Evolutionary conservation across 2,113 vertebrate genomes (phyloP), one percentile per base, ranked within the genome.

Genomic region (Eudyptes chrysolophus): DNA sequence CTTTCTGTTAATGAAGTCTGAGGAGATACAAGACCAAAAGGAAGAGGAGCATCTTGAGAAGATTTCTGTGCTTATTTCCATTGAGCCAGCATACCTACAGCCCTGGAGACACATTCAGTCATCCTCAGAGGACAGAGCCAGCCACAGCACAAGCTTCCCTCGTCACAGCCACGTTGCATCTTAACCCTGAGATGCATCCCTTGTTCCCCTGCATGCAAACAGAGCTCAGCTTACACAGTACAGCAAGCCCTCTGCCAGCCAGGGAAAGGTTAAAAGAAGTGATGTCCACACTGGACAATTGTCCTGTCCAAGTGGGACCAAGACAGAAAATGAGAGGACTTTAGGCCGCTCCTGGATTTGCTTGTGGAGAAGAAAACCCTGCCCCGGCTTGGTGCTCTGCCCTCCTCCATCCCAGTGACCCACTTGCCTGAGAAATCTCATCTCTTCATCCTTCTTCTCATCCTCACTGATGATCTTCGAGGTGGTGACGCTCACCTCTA

Each of bases 401-500:
- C 5, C 25, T 79, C 22, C 29, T 55, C 38, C n/a, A 21, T 10
- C 83, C 44, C 40, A 17, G 12, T 9, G 51, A n/a, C 4, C 17
- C 84, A 85, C 98, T 97, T 98, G 98, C 99, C 99, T 99, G 97
- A 99, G 98, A 72, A 99, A 99, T 71, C 99, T 97, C 99, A 99
- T 99, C 97, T 99, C 99, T 90, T 99, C 99, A 19, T 99, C 99
- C 90, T 99, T 99, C 98, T 99, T 99, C 97, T 99, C 99, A 57
- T 99, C 99, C 2, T 99, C 99, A 0, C 98, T 96, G 97, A 99
- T 99, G 97, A 99, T 99, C 98, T 99, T 99, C 5, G 99, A 99
- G 44, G 99, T 99, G 87, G 99, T 99, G 94, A 99, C 98, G 49
- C 99, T 99, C 93, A 99, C 99, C 96, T 99, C 98, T 13, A 99